These are phyloP conservation scores for Craniophora ligustri DNA, from an alignment of 2,888 invertebrate species.

Conservation along the genomic window DNA sequence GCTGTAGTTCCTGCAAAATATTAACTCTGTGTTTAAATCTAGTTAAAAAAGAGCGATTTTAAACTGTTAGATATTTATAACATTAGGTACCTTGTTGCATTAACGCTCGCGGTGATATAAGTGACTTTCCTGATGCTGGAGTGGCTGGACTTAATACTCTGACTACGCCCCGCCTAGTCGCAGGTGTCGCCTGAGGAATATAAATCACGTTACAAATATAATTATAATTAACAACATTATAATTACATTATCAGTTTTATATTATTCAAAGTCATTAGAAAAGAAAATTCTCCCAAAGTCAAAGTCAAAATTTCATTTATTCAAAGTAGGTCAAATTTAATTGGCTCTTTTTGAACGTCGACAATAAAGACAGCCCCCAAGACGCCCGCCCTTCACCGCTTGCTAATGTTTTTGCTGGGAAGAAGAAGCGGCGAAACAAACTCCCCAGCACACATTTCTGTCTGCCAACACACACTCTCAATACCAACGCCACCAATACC, in stretches of 20 bases:
- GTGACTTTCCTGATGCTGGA: constrained; percentile 80
- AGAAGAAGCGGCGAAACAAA: no score
- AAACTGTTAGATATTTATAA: background rate
- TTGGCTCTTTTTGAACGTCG: no score
- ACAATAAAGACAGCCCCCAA: no score
- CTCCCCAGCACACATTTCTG: no score
- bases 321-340: no score
- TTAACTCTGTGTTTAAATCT: background rate
- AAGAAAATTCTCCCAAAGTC: no score
- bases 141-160: constrained; percentile 82
- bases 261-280: no score
- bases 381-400: no score
- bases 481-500: no score
- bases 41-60: background rate
- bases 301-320: no score
- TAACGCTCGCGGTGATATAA: constrained; percentile 84
- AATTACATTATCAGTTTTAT: background rate
- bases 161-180: constrained; percentile 77
- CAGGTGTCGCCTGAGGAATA: constrained; percentile 60
- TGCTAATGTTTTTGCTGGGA: no score
- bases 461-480: no score
- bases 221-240: background rate
- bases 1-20: constrained; percentile 59
- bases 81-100: constrained; percentile 72
- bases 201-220: background rate